These are phyloP conservation scores for Bovichtus variegatus DNA, from an alignment of 2,797 vertebrate genomes.

Conservation along the genomic window DNA sequence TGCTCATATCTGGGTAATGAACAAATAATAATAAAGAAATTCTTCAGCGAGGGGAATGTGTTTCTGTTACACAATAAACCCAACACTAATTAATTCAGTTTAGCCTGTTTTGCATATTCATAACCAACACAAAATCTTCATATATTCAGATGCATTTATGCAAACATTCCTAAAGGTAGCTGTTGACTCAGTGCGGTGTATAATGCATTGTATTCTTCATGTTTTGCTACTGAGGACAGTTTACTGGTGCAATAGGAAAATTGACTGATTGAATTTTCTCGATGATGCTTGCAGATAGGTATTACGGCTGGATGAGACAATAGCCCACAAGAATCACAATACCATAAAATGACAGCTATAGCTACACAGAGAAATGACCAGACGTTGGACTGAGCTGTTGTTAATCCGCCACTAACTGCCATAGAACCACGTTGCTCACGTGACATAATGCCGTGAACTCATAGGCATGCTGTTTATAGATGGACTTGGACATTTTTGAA, in stretches of 20 bases:
- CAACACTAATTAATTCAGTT: constrained; percentile 26
- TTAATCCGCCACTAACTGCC: background rate
- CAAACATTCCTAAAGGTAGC: background rate
- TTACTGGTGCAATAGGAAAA: constrained; percentile 9
- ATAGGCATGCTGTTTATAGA: background rate
- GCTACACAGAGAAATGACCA: background rate
- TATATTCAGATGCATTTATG: constrained; percentile 3
- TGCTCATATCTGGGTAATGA: constrained; percentile 29
- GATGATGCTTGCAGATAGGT: background rate
- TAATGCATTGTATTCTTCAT: background rate
- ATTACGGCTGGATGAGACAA: background rate
- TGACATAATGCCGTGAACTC: no score
- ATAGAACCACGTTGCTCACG: background rate
- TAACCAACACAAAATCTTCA: background rate
- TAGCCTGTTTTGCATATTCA: constrained; percentile 18
- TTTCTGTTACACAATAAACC: constrained; percentile 3
- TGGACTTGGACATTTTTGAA: background rate
- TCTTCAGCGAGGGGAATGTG: background rate
- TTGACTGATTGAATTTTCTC: background rate
- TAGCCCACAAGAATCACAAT: background rate
- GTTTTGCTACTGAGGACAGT: background rate
- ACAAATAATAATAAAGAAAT: background rate
- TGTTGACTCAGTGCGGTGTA: background rate
- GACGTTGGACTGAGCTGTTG: background rate
- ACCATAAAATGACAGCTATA: background rate